Base-by-base conservation (phyloP, 2,797 vertebrate genomes). In the Glossophaga mutica region DNA sequence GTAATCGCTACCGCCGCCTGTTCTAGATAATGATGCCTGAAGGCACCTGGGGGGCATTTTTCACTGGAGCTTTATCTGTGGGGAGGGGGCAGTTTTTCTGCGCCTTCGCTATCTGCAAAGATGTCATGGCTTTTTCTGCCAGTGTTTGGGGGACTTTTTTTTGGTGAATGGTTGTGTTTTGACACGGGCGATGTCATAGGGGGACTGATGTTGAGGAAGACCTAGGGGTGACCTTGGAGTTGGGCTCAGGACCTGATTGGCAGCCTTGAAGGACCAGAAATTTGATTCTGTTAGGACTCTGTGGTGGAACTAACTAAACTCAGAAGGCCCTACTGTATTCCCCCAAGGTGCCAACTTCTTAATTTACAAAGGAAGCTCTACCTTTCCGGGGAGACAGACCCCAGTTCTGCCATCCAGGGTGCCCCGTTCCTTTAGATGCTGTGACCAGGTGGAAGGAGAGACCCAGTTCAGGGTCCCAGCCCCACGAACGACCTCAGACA, bases 351-450 rank as follows among this genome's bases (percentile, higher is more conserved):
- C 16, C 42, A 5, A 6, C 48, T 94, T 88, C 73, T 86, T 62
- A 67, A 37, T 59, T 59, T n/a, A 44, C 16, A 68, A 44, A 24
- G 19, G 71, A 77, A 92, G 14, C 6, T 5, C 19, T 3, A 2
- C n/a, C 15, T n/a, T 50, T 90, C 67, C 9, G 11, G 48, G 44
- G 68, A 77, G 24, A 39, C 5, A 32, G 39, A 37, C 18, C 11
- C 44, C 37, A 34, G 0, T 21, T 57, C 48, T 67, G 48, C 34
- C n/a, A 1, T 46, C 65, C 32, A 57, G 34, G 22, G 12, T 22
- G 7, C 29, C 26, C n/a, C 2, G 0, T 21, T n/a, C 34, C 68
- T 68, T 21, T 14, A 48, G 65, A 6, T 39, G 0, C 32, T 18
- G 5, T 48, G 14, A 34, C 52, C 57, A 2, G 37, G 29, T 48